Evolutionary conservation across 1,140 invertebrate species (phyloP).

Genomic region (Andricus grossulariae): DNA sequence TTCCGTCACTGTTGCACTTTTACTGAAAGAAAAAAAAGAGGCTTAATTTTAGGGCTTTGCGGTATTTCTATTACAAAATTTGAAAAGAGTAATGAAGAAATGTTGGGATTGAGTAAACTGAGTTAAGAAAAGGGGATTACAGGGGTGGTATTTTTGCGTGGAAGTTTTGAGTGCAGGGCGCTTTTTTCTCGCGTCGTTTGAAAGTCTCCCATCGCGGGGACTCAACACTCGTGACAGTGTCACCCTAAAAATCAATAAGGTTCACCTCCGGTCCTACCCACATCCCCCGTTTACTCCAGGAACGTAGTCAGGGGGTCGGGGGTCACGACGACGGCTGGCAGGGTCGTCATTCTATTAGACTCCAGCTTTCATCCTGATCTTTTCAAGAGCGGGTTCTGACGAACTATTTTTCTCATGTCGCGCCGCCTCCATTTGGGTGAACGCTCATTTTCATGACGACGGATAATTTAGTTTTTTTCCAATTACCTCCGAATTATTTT

Average conservation of each 20-base stretch:
- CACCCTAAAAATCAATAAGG: conserved; percentile 83
- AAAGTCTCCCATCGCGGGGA: conserved; percentile 74
- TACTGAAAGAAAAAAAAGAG: conserved; percentile 44
- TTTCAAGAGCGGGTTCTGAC: conserved; percentile 42
- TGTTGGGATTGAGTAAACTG: not conserved
- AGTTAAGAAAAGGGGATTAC: not conserved
- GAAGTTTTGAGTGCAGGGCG: conserved; percentile 56
- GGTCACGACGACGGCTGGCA: conserved; percentile 64
- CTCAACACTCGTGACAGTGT: conserved; percentile 78
- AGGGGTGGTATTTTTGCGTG: conserved; percentile 43
- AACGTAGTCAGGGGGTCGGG: conserved; percentile 51
- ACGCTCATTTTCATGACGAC: too few species aligned
- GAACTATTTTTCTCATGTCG: not conserved
- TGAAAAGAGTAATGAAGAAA: not conserved
- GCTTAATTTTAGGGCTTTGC: not conserved
- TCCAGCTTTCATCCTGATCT: conserved; percentile 38
- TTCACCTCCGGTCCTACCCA: conserved; percentile 75
- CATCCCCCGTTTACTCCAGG: conserved; percentile 62
- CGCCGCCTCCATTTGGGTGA: too few species aligned
- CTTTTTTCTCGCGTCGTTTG: conserved; percentile 70
- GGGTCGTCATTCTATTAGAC: conserved; percentile 66
- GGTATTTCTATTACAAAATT: not conserved
- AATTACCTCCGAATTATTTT: not conserved
- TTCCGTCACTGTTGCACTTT: conserved; percentile 54
- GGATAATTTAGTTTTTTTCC: too few species aligned